Conservation (phyloP, 2,888 invertebrate species). For the Rotaria magnacalcarata region DNA sequence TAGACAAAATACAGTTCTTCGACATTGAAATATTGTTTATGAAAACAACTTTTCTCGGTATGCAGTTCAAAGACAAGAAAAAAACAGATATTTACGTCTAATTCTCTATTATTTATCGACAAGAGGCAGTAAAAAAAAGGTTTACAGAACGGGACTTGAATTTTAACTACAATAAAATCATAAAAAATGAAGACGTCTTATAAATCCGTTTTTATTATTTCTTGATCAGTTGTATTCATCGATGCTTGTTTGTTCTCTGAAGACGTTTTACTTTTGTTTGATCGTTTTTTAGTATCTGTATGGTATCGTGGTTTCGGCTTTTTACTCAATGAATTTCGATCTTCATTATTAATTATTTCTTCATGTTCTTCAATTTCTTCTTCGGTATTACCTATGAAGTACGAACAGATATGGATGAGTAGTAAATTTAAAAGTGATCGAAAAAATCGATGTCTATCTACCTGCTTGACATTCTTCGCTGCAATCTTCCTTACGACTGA, state of each 20-base stretch:
- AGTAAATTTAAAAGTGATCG: not conserved
- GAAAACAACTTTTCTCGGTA: not conserved
- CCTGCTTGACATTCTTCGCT: constrained; percentile 16
- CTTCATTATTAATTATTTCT: not conserved
- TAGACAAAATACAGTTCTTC: not conserved
- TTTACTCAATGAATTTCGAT: not conserved
- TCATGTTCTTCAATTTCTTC: constrained; percentile 37
- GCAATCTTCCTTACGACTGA: constrained; percentile 18
- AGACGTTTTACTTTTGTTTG: too few species aligned
- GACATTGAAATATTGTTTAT: not conserved
- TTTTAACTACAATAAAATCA: not conserved
- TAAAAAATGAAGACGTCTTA: not conserved
- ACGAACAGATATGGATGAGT: not conserved
- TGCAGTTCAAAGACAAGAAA: not conserved
- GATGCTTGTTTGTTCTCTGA: too few species aligned
- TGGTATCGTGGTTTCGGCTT: not conserved
- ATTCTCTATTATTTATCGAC: not conserved
- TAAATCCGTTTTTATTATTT: not conserved
- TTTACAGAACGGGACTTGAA: not conserved
- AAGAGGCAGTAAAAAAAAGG: not conserved
- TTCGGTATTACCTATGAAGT: constrained; percentile 5
- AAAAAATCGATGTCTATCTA: not conserved
- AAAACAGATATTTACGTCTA: not conserved
- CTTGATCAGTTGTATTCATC: too few species aligned
- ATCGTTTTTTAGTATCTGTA: too few species aligned